Evolutionary conservation across 2,888 invertebrate genomes (phyloP).

Genomic region (Temnothorax unifasciatus): DNA sequence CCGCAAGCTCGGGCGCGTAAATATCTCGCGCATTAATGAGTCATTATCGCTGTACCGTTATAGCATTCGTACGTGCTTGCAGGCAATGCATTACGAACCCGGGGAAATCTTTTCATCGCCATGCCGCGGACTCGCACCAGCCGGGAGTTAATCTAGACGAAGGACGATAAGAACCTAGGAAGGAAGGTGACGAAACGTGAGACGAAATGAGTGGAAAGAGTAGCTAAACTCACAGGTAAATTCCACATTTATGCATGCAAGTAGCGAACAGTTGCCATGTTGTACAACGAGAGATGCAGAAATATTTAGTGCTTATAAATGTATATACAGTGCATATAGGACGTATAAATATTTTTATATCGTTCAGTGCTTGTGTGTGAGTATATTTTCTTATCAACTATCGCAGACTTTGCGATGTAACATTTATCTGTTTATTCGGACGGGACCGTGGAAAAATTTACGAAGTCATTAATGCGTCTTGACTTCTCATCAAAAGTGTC

Average conservation of each 20-base stretch:
- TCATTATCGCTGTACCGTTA: conserved; percentile 77
- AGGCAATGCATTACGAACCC: conserved; percentile 69
- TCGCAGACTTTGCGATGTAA: neutral
- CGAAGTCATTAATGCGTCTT: conserved; percentile 4
- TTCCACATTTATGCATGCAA: conserved; percentile 2
- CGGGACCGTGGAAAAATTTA: neutral
- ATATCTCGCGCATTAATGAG: conserved; percentile 78
- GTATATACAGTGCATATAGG: too few species aligned
- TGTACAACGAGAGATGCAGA: neutral
- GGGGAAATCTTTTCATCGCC: conserved; percentile 76
- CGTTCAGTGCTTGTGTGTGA: neutral
- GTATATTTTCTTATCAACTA: neutral
- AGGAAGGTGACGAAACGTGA: neutral
- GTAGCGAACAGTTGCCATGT: neutral
- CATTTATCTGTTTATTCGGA: neutral
- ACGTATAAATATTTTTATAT: neutral
- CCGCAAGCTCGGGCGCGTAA: conserved; percentile 61
- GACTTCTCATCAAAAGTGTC: conserved; percentile 2
- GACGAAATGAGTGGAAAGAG: neutral
- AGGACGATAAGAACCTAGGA: conserved; percentile 10
- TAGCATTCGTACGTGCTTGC: conserved; percentile 73
- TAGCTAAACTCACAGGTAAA: neutral
- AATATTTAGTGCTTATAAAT: neutral
- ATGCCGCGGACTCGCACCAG: conserved; percentile 52
- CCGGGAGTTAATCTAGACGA: conserved; percentile 65